Evolutionary conservation across 37 sponge, comb jelly and placozoan genomes (phyloP).

Genomic region (Eunapius fragilis): DNA sequence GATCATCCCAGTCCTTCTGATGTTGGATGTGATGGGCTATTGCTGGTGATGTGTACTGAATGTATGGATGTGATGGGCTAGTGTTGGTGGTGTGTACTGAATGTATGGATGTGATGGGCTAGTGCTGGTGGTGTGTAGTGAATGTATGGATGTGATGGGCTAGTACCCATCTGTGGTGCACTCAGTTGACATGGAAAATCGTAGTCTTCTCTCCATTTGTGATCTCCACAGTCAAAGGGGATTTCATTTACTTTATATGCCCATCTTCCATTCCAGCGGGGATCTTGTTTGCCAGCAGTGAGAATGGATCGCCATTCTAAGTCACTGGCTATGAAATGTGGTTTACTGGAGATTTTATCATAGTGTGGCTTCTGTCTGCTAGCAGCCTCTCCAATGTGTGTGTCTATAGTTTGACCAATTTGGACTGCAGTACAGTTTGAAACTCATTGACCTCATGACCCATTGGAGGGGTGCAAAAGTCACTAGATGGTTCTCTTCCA

Average conservation of each 20-base stretch:
- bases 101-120: too few relatives aligned
- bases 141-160: too few relatives aligned
- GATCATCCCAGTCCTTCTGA: too few relatives aligned
- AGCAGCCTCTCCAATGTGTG: conserved; percentile 8
- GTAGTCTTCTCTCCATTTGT: conserved; percentile 27
- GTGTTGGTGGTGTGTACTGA: too few relatives aligned
- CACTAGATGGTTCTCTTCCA: conserved; percentile 37
- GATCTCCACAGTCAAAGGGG: conserved; percentile 23
- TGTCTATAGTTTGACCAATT: conserved; percentile 33
- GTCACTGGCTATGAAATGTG: conserved; percentile 39
- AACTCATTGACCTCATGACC: conserved; percentile 21
- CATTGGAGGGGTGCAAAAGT: neutral
- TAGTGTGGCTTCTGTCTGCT: conserved; percentile 26
- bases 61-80: too few relatives aligned
- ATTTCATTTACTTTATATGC: conserved; percentile 20
- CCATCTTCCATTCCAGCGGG: conserved; percentile 71
- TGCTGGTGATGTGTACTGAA: too few relatives aligned
- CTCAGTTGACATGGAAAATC: conserved; percentile 31
- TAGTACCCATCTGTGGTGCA: neutral
- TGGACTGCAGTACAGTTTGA: conserved; percentile 1
- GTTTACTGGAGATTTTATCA: conserved; percentile 7
- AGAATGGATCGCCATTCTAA: conserved; percentile 61
- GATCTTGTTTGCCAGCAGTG: conserved; percentile 63
- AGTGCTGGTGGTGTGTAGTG: too few relatives aligned
- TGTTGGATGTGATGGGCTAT: too few relatives aligned